These are phyloP conservation scores for Chlorodrepanis virens DNA, from an alignment of 2,113 vertebrate genomes.

Conservation along the genomic window DNA sequence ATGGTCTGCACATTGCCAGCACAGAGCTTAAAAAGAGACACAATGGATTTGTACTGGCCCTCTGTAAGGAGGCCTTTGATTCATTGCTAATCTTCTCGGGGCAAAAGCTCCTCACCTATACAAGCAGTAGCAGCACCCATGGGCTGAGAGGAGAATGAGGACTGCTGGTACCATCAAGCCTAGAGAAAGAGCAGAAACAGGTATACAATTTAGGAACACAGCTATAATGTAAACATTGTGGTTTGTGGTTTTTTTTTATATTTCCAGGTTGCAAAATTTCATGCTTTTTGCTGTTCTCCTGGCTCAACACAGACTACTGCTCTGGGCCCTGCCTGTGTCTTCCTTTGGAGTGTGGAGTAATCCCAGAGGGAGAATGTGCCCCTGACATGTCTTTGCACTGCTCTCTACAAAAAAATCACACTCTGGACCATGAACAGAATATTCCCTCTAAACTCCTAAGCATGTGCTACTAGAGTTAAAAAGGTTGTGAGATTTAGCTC, in stretches of 20 bases:
- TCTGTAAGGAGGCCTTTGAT: neutral
- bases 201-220: neutral
- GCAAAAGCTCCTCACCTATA: neutral
- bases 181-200: neutral
- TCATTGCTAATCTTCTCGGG: neutral
- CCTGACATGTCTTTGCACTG: neutral
- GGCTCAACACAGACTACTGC: neutral
- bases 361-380: neutral
- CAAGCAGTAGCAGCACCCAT: neutral
- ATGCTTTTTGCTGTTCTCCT: neutral
- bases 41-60: neutral
- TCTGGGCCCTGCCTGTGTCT: accelerated
- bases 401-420: neutral
- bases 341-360: neutral
- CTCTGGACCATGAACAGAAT: neutral
- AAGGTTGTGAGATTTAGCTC: neutral
- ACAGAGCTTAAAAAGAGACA: neutral
- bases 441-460: neutral
- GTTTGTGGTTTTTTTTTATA: neutral
- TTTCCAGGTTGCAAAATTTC: neutral
- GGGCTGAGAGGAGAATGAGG: neutral
- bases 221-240: neutral
- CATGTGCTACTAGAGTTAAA: neutral
- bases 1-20: neutral
- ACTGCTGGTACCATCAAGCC: neutral